Conservation (phyloP, 2,797 vertebrate genomes). For the Neomorphus geoffroyi region DNA sequence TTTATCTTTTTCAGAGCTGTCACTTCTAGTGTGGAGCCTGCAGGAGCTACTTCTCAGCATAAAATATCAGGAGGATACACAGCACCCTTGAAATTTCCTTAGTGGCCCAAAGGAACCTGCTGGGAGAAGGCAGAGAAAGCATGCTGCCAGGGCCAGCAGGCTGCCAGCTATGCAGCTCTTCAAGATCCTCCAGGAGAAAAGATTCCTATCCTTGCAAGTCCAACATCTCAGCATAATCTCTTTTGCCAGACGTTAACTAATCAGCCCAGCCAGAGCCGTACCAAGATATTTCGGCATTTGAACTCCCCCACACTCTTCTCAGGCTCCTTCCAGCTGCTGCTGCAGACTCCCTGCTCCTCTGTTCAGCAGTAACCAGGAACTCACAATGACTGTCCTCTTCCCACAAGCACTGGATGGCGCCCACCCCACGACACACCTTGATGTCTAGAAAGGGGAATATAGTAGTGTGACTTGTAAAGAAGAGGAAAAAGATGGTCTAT, state of each 20-base stretch:
- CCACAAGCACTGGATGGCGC: fast-evolving
- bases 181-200: background rate
- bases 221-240: background rate
- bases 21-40: background rate
- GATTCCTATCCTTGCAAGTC: background rate
- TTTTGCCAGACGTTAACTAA: background rate
- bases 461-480: background rate
- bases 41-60: background rate
- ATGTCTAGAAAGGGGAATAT: background rate
- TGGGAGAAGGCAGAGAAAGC: background rate
- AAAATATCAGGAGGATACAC: background rate
- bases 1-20: conserved; percentile 10
- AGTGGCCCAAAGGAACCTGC: background rate
- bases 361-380: background rate
- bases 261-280: background rate
- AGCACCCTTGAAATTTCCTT: background rate
- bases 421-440: background rate
- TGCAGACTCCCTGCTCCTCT: background rate
- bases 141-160: background rate
- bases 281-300: background rate
- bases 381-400: background rate
- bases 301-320: background rate
- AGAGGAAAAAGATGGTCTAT: background rate
- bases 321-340: background rate
- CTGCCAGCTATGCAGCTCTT: background rate